Conservation (phyloP, 64 coral and sea anemone species). For the Anthopleura sola region DNA sequence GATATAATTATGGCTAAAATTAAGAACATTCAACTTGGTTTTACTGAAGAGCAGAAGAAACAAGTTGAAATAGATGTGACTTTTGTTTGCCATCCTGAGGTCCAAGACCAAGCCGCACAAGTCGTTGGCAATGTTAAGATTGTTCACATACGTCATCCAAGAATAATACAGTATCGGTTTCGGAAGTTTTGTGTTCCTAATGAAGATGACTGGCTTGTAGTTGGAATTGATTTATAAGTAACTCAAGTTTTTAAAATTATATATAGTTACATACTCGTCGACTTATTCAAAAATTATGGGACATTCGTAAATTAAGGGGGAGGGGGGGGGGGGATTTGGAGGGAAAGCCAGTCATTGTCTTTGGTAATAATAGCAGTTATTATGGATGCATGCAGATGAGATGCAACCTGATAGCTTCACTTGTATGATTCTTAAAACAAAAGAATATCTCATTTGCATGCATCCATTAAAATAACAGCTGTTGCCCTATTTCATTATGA, state of each 20-base stretch:
- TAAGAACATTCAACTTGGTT: constrained; percentile 50
- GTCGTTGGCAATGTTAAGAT: constrained; percentile 78
- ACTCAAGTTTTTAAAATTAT: not conserved
- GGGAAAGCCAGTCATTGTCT: too few species aligned
- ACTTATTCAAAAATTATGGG: too few species aligned
- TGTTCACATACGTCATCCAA: constrained; percentile 40
- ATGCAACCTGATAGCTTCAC: too few species aligned
- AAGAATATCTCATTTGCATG: too few species aligned
- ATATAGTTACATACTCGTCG: too few species aligned
- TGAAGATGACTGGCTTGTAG: constrained; percentile 69
- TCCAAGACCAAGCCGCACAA: constrained; percentile 11
- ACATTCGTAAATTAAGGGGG: too few species aligned
- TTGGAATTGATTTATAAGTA: constrained; percentile 33
- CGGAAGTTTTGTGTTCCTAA: constrained; percentile 46
- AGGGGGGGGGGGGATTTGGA: too few species aligned
- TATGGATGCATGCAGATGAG: too few species aligned
- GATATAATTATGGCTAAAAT: constrained; percentile 66
- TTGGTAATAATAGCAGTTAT: too few species aligned
- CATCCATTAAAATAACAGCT: too few species aligned
- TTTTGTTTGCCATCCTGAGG: constrained; percentile 46
- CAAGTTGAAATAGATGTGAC: constrained; percentile 63
- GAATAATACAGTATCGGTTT: constrained; percentile 62
- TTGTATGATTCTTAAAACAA: too few species aligned
- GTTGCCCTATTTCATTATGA: too few species aligned
- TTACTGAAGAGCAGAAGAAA: constrained; percentile 42